These are phyloP conservation scores for Pitangus sulphuratus DNA, from an alignment of 2,797 vertebrate species.

Conservation along the genomic window DNA sequence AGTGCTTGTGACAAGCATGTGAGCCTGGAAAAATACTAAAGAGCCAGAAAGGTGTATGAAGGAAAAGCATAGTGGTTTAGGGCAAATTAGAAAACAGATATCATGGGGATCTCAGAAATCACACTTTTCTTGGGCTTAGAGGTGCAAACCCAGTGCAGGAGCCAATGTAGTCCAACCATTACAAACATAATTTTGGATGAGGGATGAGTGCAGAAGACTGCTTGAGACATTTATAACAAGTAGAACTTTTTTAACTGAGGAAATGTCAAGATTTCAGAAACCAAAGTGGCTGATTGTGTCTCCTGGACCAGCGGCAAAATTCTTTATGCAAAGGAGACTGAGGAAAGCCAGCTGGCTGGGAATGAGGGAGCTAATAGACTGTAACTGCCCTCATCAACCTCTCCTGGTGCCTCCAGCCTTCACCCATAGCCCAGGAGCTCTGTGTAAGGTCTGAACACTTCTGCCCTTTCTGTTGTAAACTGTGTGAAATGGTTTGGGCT, in stretches of 20 bases:
- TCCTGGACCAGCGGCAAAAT: neutral
- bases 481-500: neutral
- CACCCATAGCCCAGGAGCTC: neutral
- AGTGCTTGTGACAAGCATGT: rapidly evolving
- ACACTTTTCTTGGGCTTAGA: neutral
- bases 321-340: neutral
- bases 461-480: rapidly evolving
- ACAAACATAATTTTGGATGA: neutral
- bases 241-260: neutral
- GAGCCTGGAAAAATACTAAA: neutral
- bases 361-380: neutral
- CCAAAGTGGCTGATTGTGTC: neutral
- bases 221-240: neutral
- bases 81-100: neutral
- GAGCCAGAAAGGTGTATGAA: neutral
- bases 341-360: neutral
- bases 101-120: neutral
- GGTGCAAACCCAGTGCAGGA: neutral
- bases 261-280: neutral
- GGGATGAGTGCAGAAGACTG: neutral
- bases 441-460: neutral
- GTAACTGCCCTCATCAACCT: neutral
- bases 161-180: neutral
- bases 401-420: neutral
- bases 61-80: neutral